phyloP scores from a whole-genome alignment of 2,113 vertebrate genomes.

The Clupea harengus region DNA sequence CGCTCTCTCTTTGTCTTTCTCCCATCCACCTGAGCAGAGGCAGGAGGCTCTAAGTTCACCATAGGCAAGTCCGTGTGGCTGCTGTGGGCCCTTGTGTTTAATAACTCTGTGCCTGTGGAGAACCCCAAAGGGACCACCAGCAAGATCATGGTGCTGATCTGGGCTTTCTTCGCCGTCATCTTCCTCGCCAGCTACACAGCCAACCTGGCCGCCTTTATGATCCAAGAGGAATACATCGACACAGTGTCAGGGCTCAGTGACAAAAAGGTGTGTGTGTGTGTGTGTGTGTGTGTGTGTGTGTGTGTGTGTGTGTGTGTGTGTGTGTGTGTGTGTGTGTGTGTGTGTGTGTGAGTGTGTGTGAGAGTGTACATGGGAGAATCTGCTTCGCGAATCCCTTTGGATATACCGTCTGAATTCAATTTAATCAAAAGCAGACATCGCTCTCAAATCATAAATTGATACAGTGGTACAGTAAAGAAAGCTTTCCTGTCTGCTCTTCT shows the following conservation, averaged over 20 bases:
- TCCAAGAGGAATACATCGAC: slow-evolving; percentile 95
- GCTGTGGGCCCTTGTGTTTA: slow-evolving; percentile 88
- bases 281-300: background rate
- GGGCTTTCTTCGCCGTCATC: slow-evolving; percentile 87
- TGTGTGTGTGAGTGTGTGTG: background rate
- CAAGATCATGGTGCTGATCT: slow-evolving; percentile 93
- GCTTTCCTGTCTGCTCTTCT: background rate
- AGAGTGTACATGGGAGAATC: background rate
- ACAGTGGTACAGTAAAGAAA: background rate
- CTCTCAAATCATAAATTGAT: background rate
- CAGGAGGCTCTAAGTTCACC: slow-evolving; percentile 84
- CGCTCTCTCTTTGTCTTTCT: background rate
- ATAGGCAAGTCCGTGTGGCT: slow-evolving; percentile 91
- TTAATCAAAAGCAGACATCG: slow-evolving; percentile 3
- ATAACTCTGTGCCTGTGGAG: slow-evolving; percentile 94
- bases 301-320: background rate
- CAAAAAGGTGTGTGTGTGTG: slow-evolving; percentile 76
- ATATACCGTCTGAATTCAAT: background rate
- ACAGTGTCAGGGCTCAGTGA: slow-evolving; percentile 91
- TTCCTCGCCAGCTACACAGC: slow-evolving; percentile 87
- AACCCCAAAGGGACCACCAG: slow-evolving; percentile 92
- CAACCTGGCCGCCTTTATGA: slow-evolving; percentile 85
- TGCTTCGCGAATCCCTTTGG: background rate
- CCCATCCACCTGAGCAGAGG: slow-evolving; percentile 56
- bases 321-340: background rate